Evolutionary conservation across 1,140 invertebrate genomes (phyloP).

Genomic region (Cydia amplana): DNA sequence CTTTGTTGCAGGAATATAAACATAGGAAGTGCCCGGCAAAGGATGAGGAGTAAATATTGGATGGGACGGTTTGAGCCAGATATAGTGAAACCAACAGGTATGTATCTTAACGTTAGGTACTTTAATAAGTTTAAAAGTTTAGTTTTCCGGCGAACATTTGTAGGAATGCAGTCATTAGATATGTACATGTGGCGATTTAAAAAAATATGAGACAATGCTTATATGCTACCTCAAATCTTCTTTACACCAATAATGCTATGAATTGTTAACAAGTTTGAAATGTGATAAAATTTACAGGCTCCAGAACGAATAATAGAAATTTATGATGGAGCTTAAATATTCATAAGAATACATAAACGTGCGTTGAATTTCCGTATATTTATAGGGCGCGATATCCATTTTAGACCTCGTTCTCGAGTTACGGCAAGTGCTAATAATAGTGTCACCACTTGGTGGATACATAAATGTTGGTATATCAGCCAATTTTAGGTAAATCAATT

Average conservation of each 20-base stretch:
- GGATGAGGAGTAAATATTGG: constrained; percentile 75
- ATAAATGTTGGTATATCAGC: neutral
- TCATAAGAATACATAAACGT: constrained; percentile 25
- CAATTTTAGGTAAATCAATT: too few relatives aligned
- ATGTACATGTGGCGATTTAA: neutral
- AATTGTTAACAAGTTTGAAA: neutral
- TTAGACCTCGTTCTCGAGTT: neutral
- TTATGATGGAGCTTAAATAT: constrained; percentile 22
- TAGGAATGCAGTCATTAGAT: neutral
- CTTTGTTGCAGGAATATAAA: constrained; percentile 43
- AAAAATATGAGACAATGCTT: neutral
- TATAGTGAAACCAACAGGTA: constrained; percentile 68
- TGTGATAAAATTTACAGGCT: neutral
- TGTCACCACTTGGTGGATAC: neutral
- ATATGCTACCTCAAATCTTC: neutral
- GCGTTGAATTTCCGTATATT: constrained; percentile 4
- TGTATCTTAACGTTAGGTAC: constrained; percentile 31
- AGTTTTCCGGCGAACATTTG: neutral
- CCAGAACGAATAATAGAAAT: constrained; percentile 14
- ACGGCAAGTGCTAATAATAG: neutral
- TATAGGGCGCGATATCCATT: neutral
- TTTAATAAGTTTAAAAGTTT: neutral
- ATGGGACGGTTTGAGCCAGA: constrained; percentile 61
- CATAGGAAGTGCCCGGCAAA: constrained; percentile 58
- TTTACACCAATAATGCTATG: neutral